Percentiles rank a stretch among this genome's conserved stretches.
phyloP scores from a whole-genome alignment of 2,113 vertebrate genomes.

The Hippocampus guttulatus region DNA sequence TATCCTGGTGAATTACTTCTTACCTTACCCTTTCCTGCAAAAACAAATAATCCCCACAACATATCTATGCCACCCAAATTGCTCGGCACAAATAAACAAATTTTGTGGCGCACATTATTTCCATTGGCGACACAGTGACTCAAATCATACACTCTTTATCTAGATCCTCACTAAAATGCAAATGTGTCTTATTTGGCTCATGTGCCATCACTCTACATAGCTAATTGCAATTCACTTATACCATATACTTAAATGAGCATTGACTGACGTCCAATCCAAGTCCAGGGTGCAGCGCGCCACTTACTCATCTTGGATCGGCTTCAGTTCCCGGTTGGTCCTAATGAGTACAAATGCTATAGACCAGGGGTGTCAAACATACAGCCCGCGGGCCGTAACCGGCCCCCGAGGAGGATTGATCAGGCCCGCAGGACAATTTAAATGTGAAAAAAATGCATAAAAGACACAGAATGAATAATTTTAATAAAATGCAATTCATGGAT shows the following conservation, averaged over 20 bases:
- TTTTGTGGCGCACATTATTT: background rate
- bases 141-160: background rate
- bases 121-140: background rate
- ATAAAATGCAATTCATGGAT: no score
- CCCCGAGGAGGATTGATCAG: no score
- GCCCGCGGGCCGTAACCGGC: no score
- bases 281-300: background rate
- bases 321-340: background rate
- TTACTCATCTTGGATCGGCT: background rate
- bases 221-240: background rate
- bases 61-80: background rate
- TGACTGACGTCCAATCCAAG: no score
- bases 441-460: no score
- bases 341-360: background rate
- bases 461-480: no score
- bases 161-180: background rate
- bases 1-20: constrained; percentile 50
- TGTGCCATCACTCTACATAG: background rate
- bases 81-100: background rate
- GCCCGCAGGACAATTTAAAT: no score
- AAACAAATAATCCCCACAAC: background rate
- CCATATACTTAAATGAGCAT: no score
- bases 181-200: background rate
- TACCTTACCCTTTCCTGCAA: background rate
- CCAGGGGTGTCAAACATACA: no score